These are phyloP conservation scores for Peucedramus taeniatus DNA, from an alignment of 2,113 vertebrate species.

Conservation along the genomic window DNA sequence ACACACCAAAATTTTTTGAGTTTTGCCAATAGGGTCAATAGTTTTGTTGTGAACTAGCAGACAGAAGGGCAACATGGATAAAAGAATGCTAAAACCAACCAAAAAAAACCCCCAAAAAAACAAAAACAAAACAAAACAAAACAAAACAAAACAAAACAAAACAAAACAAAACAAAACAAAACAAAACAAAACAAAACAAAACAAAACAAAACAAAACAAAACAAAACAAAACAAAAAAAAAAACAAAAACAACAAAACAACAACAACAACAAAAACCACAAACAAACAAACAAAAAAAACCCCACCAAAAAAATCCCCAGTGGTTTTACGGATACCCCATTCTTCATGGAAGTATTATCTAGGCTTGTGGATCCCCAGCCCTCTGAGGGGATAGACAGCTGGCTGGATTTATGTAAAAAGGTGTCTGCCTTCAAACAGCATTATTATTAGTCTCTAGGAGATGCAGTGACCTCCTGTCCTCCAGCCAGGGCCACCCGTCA, in stretches of 20 bases:
- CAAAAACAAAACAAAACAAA: too few relatives aligned
- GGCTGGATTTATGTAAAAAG: neutral
- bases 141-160: too few relatives aligned
- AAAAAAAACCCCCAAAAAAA: too few relatives aligned
- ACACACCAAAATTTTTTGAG: neutral
- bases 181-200: too few relatives aligned
- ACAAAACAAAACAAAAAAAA: too few relatives aligned
- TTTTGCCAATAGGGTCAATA: neutral
- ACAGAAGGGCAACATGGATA: neutral
- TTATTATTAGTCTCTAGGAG: neutral
- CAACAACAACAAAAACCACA: too few relatives aligned
- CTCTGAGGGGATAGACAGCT: neutral
- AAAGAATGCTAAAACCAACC: neutral
- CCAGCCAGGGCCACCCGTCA: neutral
- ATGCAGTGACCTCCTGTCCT: neutral
- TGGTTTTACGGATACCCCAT: neutral
- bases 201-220: too few relatives aligned
- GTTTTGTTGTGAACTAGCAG: neutral
- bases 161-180: too few relatives aligned
- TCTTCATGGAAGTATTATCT: neutral
- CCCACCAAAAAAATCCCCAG: accelerated
- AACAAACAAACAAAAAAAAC: accelerated
- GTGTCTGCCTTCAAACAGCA: neutral
- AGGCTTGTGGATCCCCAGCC: neutral
- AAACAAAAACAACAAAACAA: too few relatives aligned